Conservation (phyloP, 1,140 invertebrate species). For the Acyrthosiphon pisum region DNA sequence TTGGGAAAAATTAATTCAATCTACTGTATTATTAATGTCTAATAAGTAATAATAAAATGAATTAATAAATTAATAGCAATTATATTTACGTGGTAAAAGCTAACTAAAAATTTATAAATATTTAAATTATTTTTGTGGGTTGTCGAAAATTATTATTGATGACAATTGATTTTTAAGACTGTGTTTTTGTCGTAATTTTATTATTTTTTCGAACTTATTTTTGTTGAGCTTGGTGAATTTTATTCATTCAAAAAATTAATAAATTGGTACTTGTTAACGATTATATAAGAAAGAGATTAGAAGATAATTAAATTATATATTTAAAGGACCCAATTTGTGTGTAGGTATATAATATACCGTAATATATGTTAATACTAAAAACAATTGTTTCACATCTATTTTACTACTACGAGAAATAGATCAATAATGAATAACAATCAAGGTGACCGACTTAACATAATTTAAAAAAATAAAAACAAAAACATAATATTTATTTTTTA, state of each 20-base stretch:
- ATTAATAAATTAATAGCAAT: too few relatives aligned
- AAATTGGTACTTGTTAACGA: background rate
- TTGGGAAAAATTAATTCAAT: too few relatives aligned
- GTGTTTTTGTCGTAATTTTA: background rate
- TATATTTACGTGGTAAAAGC: too few relatives aligned
- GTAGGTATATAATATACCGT: background rate
- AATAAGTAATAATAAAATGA: too few relatives aligned
- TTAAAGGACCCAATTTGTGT: background rate
- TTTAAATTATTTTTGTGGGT: background rate
- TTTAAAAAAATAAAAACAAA: background rate
- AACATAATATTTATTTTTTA: fast-evolving
- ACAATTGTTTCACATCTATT: background rate
- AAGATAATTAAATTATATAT: background rate
- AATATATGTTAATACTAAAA: background rate
- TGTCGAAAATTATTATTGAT: background rate
- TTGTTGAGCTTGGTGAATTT: background rate
- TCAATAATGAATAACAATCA: background rate
- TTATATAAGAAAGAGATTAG: background rate
- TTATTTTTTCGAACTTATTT: background rate
- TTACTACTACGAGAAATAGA: background rate
- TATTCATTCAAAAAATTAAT: background rate
- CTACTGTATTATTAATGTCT: too few relatives aligned
- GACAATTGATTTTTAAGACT: background rate
- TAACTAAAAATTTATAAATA: too few relatives aligned
- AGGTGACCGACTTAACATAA: background rate